Conservation (phyloP, 2,888 invertebrate species). For the Pasiphila rectangulata region DNA sequence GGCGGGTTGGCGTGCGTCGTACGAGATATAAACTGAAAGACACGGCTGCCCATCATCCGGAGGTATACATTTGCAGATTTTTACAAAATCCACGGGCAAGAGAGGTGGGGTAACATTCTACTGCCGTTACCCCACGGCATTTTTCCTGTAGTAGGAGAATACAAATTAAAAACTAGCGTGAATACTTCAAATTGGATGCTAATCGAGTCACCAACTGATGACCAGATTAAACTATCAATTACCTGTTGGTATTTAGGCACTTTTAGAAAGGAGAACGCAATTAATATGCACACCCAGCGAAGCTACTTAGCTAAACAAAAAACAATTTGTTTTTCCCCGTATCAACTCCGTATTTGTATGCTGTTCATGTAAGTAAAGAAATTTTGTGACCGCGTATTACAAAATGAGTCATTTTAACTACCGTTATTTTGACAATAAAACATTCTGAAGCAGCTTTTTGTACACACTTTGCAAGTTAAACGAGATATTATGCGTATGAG, state of each 20-base stretch:
- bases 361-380: constrained; percentile 56
- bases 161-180: too few relatives aligned
- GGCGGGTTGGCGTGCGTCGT: too few relatives aligned
- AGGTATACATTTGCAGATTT: too few relatives aligned
- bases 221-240: constrained; percentile 3
- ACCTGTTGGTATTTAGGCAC: constrained; percentile 41
- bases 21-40: too few relatives aligned
- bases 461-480: constrained; percentile 46
- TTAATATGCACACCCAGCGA: constrained; percentile 55
- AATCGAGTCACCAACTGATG: too few relatives aligned
- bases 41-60: too few relatives aligned
- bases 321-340: constrained; percentile 58
- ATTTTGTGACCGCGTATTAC: constrained; percentile 62
- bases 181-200: too few relatives aligned
- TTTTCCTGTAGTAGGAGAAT: too few relatives aligned
- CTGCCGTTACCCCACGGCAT: too few relatives aligned
- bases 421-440: constrained; percentile 65
- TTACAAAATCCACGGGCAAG: too few relatives aligned
- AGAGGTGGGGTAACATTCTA: too few relatives aligned
- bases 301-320: constrained; percentile 48
- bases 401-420: constrained; percentile 66
- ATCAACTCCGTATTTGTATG: constrained; percentile 51
- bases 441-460: constrained; percentile 46
- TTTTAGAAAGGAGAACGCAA: constrained; percentile 57
- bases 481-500: constrained; percentile 36